phyloP scores from a whole-genome alignment of 2,797 vertebrate species.

The Rhynchotus rufescens region DNA sequence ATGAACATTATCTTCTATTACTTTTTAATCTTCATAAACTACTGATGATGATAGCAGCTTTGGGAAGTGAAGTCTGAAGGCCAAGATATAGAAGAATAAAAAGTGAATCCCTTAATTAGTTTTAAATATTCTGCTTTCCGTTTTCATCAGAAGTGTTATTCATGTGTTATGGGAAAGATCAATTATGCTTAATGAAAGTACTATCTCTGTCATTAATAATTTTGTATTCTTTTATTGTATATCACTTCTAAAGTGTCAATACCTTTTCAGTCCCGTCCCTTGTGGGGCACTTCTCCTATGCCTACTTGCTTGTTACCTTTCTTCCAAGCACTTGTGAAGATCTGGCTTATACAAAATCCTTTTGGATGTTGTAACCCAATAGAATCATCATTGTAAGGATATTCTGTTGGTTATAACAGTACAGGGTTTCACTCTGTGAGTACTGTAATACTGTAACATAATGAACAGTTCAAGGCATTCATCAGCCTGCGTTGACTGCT shows the following conservation, averaged over 20 bases:
- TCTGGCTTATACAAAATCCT: not conserved
- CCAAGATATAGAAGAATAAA: not conserved
- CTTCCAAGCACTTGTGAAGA: not conserved
- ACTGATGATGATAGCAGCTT: not conserved
- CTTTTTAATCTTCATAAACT: not conserved
- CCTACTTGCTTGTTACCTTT: not conserved
- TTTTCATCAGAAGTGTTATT: not conserved
- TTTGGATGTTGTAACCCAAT: not conserved
- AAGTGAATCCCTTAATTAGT: not conserved
- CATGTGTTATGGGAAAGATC: not conserved
- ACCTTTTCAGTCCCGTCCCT: not conserved
- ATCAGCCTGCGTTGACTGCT: not conserved
- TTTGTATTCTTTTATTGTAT: not conserved
- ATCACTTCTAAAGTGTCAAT: not conserved
- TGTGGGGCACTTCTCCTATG: not conserved
- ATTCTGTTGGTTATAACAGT: not conserved
- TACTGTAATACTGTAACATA: too few species aligned
- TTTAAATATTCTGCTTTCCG: not conserved
- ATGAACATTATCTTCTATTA: not conserved
- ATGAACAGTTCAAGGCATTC: not conserved
- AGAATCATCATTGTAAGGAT: too few species aligned
- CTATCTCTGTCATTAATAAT: too few species aligned
- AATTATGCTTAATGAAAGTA: not conserved
- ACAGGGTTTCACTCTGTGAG: too few species aligned
- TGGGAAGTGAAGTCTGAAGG: not conserved